These are phyloP conservation scores for Gambelia wislizenii DNA, from an alignment of 2,797 vertebrate species.

Conservation along the genomic window DNA sequence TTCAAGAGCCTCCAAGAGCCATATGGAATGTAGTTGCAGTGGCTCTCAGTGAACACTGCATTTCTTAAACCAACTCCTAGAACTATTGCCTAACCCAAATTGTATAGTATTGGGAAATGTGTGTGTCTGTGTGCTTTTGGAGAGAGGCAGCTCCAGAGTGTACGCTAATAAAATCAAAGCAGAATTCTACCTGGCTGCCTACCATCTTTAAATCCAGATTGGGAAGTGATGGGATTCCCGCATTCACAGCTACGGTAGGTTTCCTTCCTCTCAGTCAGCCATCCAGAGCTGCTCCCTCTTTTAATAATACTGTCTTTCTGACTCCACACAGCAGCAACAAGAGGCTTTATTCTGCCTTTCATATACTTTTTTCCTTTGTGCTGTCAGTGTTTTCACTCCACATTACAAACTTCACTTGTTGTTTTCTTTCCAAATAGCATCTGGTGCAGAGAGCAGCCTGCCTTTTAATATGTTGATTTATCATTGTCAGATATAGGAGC, in stretches of 20 bases:
- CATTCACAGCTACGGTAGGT: not conserved
- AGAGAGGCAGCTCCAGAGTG: no score
- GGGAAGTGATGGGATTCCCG: not conserved
- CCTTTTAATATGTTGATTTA: slow-evolving; percentile 78
- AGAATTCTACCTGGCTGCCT: not conserved
- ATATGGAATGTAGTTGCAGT: not conserved
- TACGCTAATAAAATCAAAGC: not conserved
- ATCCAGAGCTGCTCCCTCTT: not conserved
- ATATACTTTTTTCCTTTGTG: slow-evolving; percentile 52
- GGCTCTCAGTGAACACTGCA: not conserved
- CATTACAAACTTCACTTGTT: slow-evolving; percentile 57
- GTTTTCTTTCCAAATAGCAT: slow-evolving; percentile 65
- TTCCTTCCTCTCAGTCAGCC: not conserved
- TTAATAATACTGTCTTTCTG: slow-evolving; percentile 35
- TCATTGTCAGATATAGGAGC: slow-evolving; percentile 68
- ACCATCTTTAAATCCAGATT: not conserved
- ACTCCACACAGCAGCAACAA: slow-evolving; percentile 47
- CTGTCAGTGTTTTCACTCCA: slow-evolving; percentile 58
- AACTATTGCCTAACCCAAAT: no score
- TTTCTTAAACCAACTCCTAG: no score
- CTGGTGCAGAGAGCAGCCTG: slow-evolving; percentile 66
- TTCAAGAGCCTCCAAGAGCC: not conserved
- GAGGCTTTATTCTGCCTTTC: slow-evolving; percentile 41
- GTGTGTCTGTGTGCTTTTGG: no score
- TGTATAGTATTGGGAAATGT: no score